A percentile compares a stretch with the other conserved stretches of the same genome.
Conservation (phyloP, 1,140 invertebrate species). For the Lepidostoma basale region DNA sequence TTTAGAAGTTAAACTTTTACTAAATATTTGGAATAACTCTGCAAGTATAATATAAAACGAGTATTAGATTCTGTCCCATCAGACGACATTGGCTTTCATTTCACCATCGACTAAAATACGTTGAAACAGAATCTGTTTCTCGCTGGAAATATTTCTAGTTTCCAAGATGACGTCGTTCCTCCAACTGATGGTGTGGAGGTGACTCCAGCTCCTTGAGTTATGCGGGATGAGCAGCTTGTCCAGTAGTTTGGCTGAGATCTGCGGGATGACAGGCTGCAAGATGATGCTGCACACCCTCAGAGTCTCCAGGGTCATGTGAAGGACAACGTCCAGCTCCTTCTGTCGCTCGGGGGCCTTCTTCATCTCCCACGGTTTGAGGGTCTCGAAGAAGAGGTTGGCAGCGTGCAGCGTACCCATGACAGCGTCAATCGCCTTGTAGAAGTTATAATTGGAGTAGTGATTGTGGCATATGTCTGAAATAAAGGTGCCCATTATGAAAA, state of each 20-base stretch:
- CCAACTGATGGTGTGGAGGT: constrained; percentile 55
- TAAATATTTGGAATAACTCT: no score
- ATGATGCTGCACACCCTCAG: constrained; percentile 78
- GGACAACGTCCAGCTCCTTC: constrained; percentile 71
- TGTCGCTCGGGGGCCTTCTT: constrained; percentile 54
- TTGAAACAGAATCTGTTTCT: constrained; percentile 51
- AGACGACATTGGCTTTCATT: constrained; percentile 21
- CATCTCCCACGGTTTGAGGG: constrained; percentile 87
- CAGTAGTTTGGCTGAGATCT: constrained; percentile 68
- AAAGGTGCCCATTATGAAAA: no score
- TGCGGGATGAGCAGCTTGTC: constrained; percentile 68
- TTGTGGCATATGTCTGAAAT: constrained; percentile 62
- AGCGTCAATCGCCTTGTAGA: constrained; percentile 83
- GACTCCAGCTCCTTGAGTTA: constrained; percentile 61
- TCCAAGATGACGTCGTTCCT: constrained; percentile 44
- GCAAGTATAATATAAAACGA: no score
- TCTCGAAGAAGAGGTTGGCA: constrained; percentile 87
- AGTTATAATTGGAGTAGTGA: constrained; percentile 79
- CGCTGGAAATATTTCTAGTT: constrained; percentile 41
- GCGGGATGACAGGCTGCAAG: constrained; percentile 85
- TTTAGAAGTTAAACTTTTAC: no score
- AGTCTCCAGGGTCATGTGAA: constrained; percentile 85
- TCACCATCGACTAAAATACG: constrained; percentile 48
- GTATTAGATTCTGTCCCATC: no score
- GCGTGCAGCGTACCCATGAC: constrained; percentile 75